phyloP scores from a whole-genome alignment of 1,140 invertebrate species.

The Phymorhynchus buccinoides region DNA sequence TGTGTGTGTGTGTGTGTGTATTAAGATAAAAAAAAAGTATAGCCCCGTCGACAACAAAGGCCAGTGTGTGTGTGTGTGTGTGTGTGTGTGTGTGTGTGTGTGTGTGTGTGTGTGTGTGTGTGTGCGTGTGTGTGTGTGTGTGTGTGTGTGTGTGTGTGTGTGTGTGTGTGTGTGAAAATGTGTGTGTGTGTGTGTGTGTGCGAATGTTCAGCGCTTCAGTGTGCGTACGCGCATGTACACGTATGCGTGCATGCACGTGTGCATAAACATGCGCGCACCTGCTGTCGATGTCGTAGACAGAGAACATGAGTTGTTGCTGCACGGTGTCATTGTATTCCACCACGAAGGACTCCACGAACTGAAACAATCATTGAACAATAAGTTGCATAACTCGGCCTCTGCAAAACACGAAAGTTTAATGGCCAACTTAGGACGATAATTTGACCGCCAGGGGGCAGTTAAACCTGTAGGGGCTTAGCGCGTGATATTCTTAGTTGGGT shows the following conservation, averaged over 20 bases:
- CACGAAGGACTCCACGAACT: constrained; percentile 68
- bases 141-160: background rate
- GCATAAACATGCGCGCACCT: constrained; percentile 45
- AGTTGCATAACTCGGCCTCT: background rate
- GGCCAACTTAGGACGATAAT: no score
- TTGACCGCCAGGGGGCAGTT: no score
- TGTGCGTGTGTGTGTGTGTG: constrained; percentile 20
- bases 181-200: background rate
- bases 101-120: background rate
- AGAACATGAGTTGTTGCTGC: constrained; percentile 74
- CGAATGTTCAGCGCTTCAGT: background rate
- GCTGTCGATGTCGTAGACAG: constrained; percentile 76
- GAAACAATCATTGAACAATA: constrained; percentile 26
- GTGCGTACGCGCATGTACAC: background rate
- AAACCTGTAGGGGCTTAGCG: no score
- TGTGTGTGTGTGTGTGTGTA: no score
- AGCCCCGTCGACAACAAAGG: no score
- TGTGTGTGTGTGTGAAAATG: constrained; percentile 30
- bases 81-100: background rate
- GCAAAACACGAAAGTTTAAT: background rate
- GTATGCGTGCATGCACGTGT: background rate
- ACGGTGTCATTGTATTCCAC: constrained; percentile 63
- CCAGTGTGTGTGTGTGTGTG: background rate
- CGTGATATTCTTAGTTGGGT: no score
- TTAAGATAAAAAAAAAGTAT: no score